Conservation (phyloP, 2,113 vertebrate genomes). For the Alectura lathami region DNA sequence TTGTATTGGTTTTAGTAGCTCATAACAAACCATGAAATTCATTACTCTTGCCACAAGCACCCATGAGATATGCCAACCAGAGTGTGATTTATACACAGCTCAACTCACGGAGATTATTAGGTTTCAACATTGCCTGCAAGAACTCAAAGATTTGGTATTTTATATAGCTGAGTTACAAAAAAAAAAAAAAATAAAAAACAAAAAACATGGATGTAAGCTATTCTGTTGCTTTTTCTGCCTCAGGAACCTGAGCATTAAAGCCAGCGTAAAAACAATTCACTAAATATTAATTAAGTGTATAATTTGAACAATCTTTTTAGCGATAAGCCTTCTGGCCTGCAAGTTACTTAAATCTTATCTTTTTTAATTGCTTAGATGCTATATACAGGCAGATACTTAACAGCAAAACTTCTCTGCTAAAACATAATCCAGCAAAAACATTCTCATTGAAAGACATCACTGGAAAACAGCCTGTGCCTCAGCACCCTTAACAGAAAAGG, state of each 20-base stretch:
- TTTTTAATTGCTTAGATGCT: conserved; percentile 14
- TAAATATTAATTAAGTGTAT: conserved; percentile 64
- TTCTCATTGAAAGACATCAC: conserved; percentile 13
- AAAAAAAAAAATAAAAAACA: too few species aligned
- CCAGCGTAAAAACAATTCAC: conserved; percentile 64
- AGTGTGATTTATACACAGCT: neutral
- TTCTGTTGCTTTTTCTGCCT: conserved; percentile 46
- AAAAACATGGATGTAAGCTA: neutral
- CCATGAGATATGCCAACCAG: conserved; percentile 35
- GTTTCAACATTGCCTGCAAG: conserved; percentile 36
- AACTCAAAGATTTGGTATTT: conserved; percentile 52
- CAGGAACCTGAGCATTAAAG: conserved; percentile 46
- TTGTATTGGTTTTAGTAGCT: conserved; percentile 58
- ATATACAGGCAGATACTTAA: conserved; percentile 40
- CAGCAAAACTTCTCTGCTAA: conserved; percentile 27
- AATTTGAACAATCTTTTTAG: conserved; percentile 55
- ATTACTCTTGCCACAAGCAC: conserved; percentile 46
- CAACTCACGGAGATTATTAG: conserved; percentile 29
- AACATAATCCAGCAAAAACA: neutral
- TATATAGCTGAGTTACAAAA: conserved; percentile 3
- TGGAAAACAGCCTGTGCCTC: conserved; percentile 1
- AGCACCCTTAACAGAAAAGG: conserved; percentile 38
- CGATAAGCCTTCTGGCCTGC: conserved; percentile 56
- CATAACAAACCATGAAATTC: conserved; percentile 54
- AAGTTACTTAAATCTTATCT: conserved; percentile 22